Evolutionary conservation across 1,140 invertebrate species (phyloP).

Genomic region (Papilio polyxenes): DNA sequence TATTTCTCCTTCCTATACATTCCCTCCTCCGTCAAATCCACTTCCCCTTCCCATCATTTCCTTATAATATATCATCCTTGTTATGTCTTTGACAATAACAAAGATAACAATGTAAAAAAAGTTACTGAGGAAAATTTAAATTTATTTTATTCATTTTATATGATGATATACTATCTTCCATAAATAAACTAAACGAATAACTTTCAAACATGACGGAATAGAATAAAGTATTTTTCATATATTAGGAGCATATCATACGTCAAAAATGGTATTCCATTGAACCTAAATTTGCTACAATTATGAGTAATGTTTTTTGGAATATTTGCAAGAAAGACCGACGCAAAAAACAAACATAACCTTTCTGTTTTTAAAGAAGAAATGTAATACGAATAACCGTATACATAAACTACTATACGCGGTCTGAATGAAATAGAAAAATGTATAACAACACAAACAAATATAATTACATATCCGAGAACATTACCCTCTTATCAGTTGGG

Average conservation of each 20-base stretch:
- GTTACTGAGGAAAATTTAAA: too few species aligned
- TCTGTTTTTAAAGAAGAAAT: background rate
- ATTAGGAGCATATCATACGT: background rate
- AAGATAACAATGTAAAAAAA: too few species aligned
- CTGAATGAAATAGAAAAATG: background rate
- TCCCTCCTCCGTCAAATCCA: too few species aligned
- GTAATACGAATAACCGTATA: background rate
- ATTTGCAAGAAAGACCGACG: background rate
- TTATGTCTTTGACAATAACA: too few species aligned
- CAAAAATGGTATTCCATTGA: background rate
- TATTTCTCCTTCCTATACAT: too few species aligned
- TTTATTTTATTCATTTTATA: too few species aligned
- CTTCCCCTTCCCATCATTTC: too few species aligned
- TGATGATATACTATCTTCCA: background rate
- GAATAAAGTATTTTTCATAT: background rate
- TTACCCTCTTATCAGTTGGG: background rate
- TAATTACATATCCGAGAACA: background rate
- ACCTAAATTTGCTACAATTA: background rate
- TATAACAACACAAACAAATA: too few species aligned
- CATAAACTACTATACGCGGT: background rate
- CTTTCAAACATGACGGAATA: background rate
- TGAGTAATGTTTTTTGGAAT: background rate
- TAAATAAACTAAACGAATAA: background rate
- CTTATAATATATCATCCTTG: too few species aligned
- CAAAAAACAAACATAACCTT: background rate